These are phyloP conservation scores for Aplodontia rufa DNA, from an alignment of 2,113 vertebrate species.

Conservation along the genomic window DNA sequence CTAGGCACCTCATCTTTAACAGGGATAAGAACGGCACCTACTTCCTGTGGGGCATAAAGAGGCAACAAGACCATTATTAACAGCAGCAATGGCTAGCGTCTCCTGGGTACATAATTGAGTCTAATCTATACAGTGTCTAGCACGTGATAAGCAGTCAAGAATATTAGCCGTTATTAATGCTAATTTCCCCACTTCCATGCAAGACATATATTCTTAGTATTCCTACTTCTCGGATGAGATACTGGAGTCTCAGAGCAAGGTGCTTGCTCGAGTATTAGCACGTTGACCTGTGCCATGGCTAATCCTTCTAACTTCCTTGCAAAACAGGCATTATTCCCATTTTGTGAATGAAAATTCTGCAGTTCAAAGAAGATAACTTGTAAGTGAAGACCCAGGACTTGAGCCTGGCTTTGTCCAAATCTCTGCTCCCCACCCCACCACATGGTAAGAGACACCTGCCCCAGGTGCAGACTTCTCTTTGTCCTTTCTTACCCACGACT, in stretches of 20 bases:
- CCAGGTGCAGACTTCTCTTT: fast-evolving
- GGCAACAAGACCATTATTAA: not conserved
- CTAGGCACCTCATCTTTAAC: not conserved
- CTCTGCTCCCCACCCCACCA: not conserved
- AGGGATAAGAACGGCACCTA: not conserved
- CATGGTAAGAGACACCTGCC: not conserved
- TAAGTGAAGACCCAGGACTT: not conserved
- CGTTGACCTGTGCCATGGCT: not conserved
- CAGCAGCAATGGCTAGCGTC: not conserved
- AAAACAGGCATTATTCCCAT: not conserved
- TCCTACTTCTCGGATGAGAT: not conserved
- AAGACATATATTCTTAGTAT: not conserved
- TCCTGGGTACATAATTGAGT: not conserved
- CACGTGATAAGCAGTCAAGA: not conserved
- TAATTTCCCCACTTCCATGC: not conserved
- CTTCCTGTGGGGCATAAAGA: not conserved
- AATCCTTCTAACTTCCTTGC: not conserved
- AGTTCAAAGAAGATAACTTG: not conserved
- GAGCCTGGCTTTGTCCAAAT: not conserved
- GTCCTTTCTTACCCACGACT: not conserved
- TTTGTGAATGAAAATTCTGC: not conserved
- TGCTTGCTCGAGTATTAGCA: not conserved
- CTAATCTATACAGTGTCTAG: not conserved
- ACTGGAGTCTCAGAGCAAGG: not conserved
- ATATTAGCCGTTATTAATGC: not conserved